These are phyloP conservation scores for Abscondita cerata DNA, from an alignment of 2,888 invertebrate genomes.

Conservation along the genomic window DNA sequence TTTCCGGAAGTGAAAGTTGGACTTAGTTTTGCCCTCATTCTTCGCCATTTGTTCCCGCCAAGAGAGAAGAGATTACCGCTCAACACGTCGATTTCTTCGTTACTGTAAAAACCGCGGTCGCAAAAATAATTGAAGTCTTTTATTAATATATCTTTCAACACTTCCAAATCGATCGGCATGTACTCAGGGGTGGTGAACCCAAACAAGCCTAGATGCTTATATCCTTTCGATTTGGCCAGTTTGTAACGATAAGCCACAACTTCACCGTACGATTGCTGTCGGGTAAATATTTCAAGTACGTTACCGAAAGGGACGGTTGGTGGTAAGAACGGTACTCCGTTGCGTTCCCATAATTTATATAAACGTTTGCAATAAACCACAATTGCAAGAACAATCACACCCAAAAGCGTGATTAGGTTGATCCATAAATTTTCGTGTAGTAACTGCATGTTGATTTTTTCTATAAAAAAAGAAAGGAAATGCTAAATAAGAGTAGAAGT, in stretches of 20 bases:
- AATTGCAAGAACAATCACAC: no score
- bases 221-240: conserved; percentile 30
- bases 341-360: conserved; percentile 17
- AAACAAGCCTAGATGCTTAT: conserved; percentile 47
- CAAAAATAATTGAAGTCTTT: conserved; percentile 66
- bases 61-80: conserved; percentile 64
- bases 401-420: no score
- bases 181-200: no score
- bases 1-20: conserved; percentile 60
- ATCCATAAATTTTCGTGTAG: no score
- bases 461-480: no score
- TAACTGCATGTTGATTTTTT: no score
- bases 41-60: conserved; percentile 65
- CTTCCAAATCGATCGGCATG: conserved; percentile 30
- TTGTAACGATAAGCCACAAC: conserved; percentile 4
- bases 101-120: conserved; percentile 60
- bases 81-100: conserved; percentile 61
- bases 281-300: conserved; percentile 9
- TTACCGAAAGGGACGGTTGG: conserved; percentile 47
- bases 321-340: conserved; percentile 30
- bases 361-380: conserved; percentile 17
- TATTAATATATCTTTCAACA: conserved; percentile 58
- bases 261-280: neutral
- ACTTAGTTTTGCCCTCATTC: conserved; percentile 65
- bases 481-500: no score